Base-by-base conservation (phyloP, 2,888 invertebrate genomes). In the Thumatha senex region DNA sequence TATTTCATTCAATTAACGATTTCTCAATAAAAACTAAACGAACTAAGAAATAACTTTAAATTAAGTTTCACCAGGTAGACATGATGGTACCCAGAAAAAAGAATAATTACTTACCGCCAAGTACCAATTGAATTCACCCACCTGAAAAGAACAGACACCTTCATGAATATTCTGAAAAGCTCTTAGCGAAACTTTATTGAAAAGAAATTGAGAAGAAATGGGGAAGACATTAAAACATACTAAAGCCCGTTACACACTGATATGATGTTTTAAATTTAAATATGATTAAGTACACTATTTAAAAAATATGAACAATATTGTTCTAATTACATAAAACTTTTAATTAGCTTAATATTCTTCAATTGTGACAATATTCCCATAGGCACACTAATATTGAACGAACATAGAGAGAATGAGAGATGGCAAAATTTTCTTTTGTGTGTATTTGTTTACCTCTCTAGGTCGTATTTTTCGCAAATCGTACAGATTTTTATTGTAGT, bases 81-180 rank as follows among this genome's bases (percentile, higher is more conserved):
- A 48, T 44, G 67, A 52, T 56, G 38, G 61, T 51, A 63, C 38
- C 30, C 47, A 40, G 18, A 34, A 72, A 74, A 76, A 75, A 50
- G 66, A 65, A 71, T 72, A 72, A 77, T 78, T 77, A 70, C 74
- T 71, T 58, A 70, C 79, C 82, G 70, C 78, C 52, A 67, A 74
- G 72, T 75, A 70, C 69, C 78, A 75, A 82, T 80, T 78, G 80
- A 78, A 86, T 72, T 78, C 82, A 81, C 85, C 80, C 79, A 88
- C 89, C 89, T 91, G 91, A 82, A 89, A 87, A 82, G 83, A 84
- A 84, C 74, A 84, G 84, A 84, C 80, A 77, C 59, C 72, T 78
- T 84, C 87, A 89, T 91, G 89, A 91, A 91, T 91, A 91, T 89
- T 89, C 89, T 72, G 77, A 74, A 77, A 82, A 64, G 83, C 84